These are phyloP conservation scores for Lampris incognitus DNA, from an alignment of 2,113 vertebrate genomes.

Conservation along the genomic window DNA sequence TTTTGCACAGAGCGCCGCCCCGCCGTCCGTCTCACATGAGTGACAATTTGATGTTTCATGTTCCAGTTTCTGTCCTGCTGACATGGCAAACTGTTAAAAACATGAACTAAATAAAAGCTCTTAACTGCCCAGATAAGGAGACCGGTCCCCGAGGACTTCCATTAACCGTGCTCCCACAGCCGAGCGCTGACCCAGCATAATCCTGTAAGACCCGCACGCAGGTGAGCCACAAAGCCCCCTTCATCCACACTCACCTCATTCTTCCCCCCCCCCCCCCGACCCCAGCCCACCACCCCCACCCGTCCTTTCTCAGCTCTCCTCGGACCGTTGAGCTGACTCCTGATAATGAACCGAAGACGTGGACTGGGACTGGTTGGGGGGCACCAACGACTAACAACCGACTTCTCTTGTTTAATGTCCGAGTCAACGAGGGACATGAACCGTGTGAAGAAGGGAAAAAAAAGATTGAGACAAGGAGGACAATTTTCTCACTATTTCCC, in stretches of 20 bases:
- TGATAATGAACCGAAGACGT: too few species aligned
- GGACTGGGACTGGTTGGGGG: conserved; percentile 9
- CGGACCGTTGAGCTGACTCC: conserved; percentile 32
- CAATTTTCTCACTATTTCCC: conserved; percentile 51
- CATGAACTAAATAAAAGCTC: too few species aligned
- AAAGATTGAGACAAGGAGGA: conserved; percentile 51
- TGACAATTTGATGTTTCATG: too few species aligned
- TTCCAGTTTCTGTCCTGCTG: too few species aligned
- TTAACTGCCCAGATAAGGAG: too few species aligned
- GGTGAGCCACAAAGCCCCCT: background rate
- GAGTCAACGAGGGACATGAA: conserved; percentile 40
- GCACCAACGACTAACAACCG: background rate
- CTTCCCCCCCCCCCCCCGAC: conserved; percentile 20
- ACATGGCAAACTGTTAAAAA: too few species aligned
- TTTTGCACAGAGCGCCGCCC: too few species aligned
- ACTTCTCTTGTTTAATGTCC: conserved; percentile 50
- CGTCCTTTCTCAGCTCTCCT: conserved; percentile 8
- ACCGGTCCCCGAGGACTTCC: too few species aligned
- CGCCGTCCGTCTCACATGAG: too few species aligned
- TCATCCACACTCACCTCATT: background rate
- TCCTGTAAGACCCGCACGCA: too few species aligned
- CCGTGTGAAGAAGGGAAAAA: conserved; percentile 28
- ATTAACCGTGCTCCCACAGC: too few species aligned
- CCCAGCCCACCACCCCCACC: conserved; percentile 27
- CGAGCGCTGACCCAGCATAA: too few species aligned